Base-by-base conservation (phyloP, 1,140 invertebrate species). In the Caenorhabditis remanei region DNA sequence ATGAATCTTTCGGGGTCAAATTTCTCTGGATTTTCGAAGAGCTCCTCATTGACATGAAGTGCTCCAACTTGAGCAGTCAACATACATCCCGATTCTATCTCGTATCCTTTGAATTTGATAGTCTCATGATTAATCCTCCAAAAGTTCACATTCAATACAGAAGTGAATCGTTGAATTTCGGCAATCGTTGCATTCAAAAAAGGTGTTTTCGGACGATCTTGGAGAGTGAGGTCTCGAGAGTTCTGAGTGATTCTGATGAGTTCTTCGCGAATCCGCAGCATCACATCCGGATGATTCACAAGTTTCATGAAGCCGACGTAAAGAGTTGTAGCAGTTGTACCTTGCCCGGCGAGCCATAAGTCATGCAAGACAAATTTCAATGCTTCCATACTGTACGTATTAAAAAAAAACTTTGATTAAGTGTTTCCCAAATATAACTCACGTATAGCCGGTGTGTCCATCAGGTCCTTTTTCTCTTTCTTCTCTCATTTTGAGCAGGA, bases 101-200 rank as follows among this genome's bases (percentile, higher is more conserved):
- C 13, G 19, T 43, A 71, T 4, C 41, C 65, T 19, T 19, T 1
- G 19, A 71, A 71, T 19, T 19, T 14, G 11, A 71, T 71, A 3
- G 3, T n/a, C n/a, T 71, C 65, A 8, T 19, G 6, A 24, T 71
- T 71, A 4, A 71, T 71, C 16, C 65, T 71, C 65, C 65, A 71
- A 14, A 87, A 46, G 46, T 88, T 87, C 11, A 87, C 41, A 56
- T 85, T 87, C 84, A 87, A 21, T 19, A 87, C 87, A 21, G 55
- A 65, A 19, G 86, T 55, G 24, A 43, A 50, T 24, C 86, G 19
- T 71, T 87, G 86, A 21, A 87, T 87, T 43, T 87, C 85, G 32
- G 32, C 32, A 32, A 50, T 16, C 8, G 50, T 50, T 11, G 85
- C 85, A 40, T 61, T 58, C 6, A 75, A 58, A 32, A 86, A 87